These are phyloP conservation scores for Macrocentrus cingulum DNA, from an alignment of 1,140 invertebrate genomes.

Conservation along the genomic window DNA sequence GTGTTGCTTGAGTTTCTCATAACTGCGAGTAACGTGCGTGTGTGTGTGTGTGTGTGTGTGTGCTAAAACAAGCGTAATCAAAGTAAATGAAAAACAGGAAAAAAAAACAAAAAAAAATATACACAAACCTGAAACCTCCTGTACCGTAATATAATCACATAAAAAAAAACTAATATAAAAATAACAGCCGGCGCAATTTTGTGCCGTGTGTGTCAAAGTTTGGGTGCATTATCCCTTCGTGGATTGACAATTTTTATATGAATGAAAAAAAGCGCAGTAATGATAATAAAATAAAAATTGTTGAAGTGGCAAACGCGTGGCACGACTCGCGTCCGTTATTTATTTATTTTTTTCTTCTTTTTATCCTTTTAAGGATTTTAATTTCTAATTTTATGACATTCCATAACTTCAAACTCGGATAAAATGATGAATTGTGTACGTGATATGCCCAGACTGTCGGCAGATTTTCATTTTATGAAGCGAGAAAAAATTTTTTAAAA, in stretches of 20 bases:
- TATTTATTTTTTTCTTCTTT: slow-evolving; percentile 20
- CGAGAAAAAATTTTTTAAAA: neutral
- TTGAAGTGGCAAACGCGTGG: slow-evolving; percentile 4
- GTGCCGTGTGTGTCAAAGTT: too few relatives aligned
- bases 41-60: too few relatives aligned
- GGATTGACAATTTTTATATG: slow-evolving; percentile 32
- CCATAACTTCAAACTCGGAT: slow-evolving; percentile 44
- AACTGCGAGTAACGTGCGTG: too few relatives aligned
- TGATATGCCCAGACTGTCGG: neutral
- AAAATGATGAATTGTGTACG: neutral
- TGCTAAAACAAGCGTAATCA: too few relatives aligned
- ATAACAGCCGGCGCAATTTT: too few relatives aligned
- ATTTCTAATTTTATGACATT: slow-evolving; percentile 49
- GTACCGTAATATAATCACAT: too few relatives aligned
- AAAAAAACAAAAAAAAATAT: too few relatives aligned
- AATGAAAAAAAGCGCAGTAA: slow-evolving; percentile 9
- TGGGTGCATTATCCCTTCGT: too few relatives aligned
- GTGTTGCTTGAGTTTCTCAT: too few relatives aligned
- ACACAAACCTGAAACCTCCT: too few relatives aligned
- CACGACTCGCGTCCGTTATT: slow-evolving; percentile 20
- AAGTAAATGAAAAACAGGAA: too few relatives aligned
- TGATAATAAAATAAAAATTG: neutral
- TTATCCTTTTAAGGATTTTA: slow-evolving; percentile 33
- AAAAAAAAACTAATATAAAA: too few relatives aligned
- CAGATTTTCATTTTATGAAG: neutral